Base-by-base conservation (phyloP, 2,797 vertebrate species). In the Allobates femoralis region DNA sequence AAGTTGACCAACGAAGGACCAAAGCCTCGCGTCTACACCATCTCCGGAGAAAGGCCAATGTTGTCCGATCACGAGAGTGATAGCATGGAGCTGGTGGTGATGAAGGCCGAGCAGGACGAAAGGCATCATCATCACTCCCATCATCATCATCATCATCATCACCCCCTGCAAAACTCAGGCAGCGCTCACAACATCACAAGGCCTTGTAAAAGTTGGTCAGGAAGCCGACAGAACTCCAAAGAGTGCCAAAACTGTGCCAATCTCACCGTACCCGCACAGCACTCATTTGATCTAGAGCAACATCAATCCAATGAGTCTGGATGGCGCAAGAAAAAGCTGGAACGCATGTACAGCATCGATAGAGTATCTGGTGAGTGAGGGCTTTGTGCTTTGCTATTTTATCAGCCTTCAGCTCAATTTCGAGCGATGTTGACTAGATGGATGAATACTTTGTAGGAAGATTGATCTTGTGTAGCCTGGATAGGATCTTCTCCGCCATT, bases 291-390 rank as follows among this genome's bases (percentile, higher is more conserved):
- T 86, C 91, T 96, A 85, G 97, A 98, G n/a, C 96, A 94, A 46
- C 94, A 95, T 0, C 95, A 95, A 1, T 90, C 93, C 1, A 90
- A 94, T 0, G 94, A 95, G 90, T 79, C 91, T 0, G 86, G 93
- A 0, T 91, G 93, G 90, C 92, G 92, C 75, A 92, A 92, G 69
- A 98, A 97, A 89, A 97, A 97, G 91, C 94, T 99, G 91, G 97
- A 99, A 93, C 94, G 98, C 91, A 97, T 98, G 96, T 96, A 96
- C 90, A 99, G 98, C 0, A 95, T 99, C 0, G 98, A 99, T 84
- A 94, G 95, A 15, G 91, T 97, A 94, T 93, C 96, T 91, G 98
- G 97, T 92, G 89, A 96, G 89, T 93, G 92, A 30, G 26, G 60
- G 26, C 60, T 30, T 11, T 16, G 11, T n/a, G 56, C 5, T 23